Evolutionary conservation across 2,797 vertebrate species (phyloP), one percentile per base, ranked within the genome.

Genomic region (Microctenopoma stevenorrisi): DNA sequence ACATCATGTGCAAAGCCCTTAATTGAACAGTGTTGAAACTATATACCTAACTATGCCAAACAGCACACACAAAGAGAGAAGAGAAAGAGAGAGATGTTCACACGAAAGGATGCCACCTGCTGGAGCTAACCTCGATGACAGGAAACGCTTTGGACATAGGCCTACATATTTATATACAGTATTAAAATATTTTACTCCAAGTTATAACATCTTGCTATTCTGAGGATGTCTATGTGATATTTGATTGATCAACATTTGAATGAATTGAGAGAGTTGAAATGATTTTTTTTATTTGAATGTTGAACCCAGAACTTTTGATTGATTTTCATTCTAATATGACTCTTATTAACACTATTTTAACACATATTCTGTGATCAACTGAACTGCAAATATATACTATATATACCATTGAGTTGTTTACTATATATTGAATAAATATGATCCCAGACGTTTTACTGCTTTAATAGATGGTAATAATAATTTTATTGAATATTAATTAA

Each of bases 31-130:
- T 48, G 66, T 3, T 86, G 84, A 88, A 89, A 90, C 74, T 68
- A 64, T 65, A 91, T 79, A 87, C 81, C 60, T 47, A 82, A 66
- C 63, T 67, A 85, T 84, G 73, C 64, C 47, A 76, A 64, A 76
- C 69, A 70, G 86, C 60, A 60, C 61, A 43, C 47, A 65, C 56
- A 54, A 25, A 47, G 50, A 71, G 26, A 70, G 28, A 42, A 46
- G 47, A 71, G 25, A 72, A 25, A 46, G 50, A 71, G 25, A 70
- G 37, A 38, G 43, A 56, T 1, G 74, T 71, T 76, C 38, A 76
- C 44, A 76, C 82, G 82, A 90, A 86, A 89, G 78, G 83, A 83
- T 72, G 89, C 83, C 89, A 88, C 83, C 91, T 92, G 82, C 91
- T 89, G 89, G 87, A 62, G 18, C 1, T 47, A 12, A 14, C 26